Evolutionary conservation across 1,140 invertebrate species (phyloP), one percentile per base, ranked within the genome.

Genomic region (Gryllus bimaculatus): DNA sequence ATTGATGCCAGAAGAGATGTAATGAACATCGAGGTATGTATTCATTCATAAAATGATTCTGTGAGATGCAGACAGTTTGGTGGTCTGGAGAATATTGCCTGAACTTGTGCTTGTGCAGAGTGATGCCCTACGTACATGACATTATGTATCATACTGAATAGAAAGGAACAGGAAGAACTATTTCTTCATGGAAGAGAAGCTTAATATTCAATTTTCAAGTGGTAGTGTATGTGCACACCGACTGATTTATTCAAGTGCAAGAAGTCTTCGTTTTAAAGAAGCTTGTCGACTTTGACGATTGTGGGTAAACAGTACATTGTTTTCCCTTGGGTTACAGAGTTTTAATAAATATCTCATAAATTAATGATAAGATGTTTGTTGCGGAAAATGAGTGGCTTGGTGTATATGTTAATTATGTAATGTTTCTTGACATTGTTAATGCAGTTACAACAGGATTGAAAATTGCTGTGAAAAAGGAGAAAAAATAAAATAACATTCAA

Each of bases 341-440:
- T 66, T 13, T 66, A 66, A 66, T 66, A 18, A 66, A 66, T 66
- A 66, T 66, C 54, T 66, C 54, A 18, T 66, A 3, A 66, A 66
- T 66, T 66, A 66, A 10, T 39, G 26, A 39, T 66, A 66, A 66
- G 54, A 18, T 66, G 18, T 66, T 66, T 66, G 54, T 66, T 66
- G 54, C 2, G 18, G 54, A 18, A 13, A 66, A 66, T 3, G 54
- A 18, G 18, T 66, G 54, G 54, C 54, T 66, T 3, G 18, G 18
- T 66, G 54, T 66, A 66, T 66, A 66, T 66, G 54, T 66, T 66
- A 13, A 66, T 66, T 66, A 66, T 66, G 54, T 66, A 66, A 66
- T 66, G 54, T 66, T 66, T 66, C 54, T 66, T 66, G 54, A 66
- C 54, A 66, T 66, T 66, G 54, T 66, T 66, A 66, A 66, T 66